Base-by-base conservation (phyloP, 2,113 vertebrate genomes). In the Ictalurus furcatus region DNA sequence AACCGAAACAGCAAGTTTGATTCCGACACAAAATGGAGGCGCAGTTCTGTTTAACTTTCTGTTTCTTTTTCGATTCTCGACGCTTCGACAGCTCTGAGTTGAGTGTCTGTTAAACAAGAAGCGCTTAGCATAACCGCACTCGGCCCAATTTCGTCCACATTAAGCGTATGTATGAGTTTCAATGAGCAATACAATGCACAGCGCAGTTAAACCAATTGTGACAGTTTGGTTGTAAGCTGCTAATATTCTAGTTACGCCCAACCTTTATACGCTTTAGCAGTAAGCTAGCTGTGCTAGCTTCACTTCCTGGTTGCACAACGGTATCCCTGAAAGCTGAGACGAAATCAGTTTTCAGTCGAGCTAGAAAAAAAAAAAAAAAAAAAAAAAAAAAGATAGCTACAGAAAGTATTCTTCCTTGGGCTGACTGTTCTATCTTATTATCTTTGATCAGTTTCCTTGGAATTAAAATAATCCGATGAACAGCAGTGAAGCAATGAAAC, bases 271-370 rank as follows among this genome's bases (percentile, higher is more conserved):
- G 58, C 34, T 44, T 61, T 65, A 58, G 86, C 74, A 9, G 79
- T 74, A 83, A 40, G 58, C 84, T 67, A 84, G 37, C 84, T 19
- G 37, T 34, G 28, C 71, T 67, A 80, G 88, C 71, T 6, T 37
- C 88, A 87, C 92, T 92, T 92, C 92, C 92, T 92, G 91, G 89
- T 92, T 92, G 73, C 86, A 90, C 82, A 90, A 91, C 86, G 87
- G 61, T 91, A 87, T 86, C 82, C 65, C 52, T 30, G 54, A 74
- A 90, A 67, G 56, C 82, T 76, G 69, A 61, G 65, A 37, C 74
- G n/a, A 83, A 37, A 6, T 44, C 63, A 12, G 71, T 23, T 85
- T 71, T 48, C 61, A 37, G 78, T n/a, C 65, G 88, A 89, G 78
- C 9, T n/a, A 23, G 19, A 54, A 48, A 44, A 83, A 25, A 40